A percentile compares a stretch with the other conserved stretches of the same genome.
Evolutionary conservation across 2,797 vertebrate genomes (phyloP).

Genomic region (Bradypodion pumilum): DNA sequence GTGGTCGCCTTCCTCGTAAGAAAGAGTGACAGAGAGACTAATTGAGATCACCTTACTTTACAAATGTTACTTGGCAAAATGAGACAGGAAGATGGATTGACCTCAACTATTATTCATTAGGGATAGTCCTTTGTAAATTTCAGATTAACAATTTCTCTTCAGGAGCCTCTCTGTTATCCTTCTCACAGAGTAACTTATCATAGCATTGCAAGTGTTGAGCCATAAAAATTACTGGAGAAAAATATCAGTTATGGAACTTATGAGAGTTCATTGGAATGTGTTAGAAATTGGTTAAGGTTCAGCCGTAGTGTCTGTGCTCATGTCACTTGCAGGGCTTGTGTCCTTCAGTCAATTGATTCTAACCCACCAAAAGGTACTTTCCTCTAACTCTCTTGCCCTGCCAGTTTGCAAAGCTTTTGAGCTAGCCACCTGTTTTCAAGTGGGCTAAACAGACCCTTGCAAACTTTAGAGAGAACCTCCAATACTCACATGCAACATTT

Average conservation of each 20-base stretch:
- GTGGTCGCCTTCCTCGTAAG: constrained; percentile 33
- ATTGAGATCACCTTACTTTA: constrained; percentile 73
- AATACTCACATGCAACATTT: no score
- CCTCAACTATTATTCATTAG: constrained; percentile 77
- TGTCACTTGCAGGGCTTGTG: background rate
- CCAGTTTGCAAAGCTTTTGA: background rate
- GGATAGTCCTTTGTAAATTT: constrained; percentile 79
- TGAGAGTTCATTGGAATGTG: constrained; percentile 45
- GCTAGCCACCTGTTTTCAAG: background rate
- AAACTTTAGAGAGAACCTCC: no score
- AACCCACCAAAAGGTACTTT: no score
- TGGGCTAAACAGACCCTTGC: background rate
- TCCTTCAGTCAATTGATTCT: background rate
- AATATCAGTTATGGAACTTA: constrained; percentile 42
- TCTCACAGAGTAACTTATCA: constrained; percentile 62
- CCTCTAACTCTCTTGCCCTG: background rate
- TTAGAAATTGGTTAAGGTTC: constrained; percentile 55
- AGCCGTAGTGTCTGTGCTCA: background rate
- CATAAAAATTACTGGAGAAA: constrained; percentile 62
- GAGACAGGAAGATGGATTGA: constrained; percentile 74
- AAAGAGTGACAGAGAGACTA: constrained; percentile 66
- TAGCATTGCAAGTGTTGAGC: constrained; percentile 69
- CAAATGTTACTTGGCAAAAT: constrained; percentile 76
- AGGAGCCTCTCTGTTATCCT: constrained; percentile 68
- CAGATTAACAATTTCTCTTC: constrained; percentile 78